These are phyloP conservation scores for Bradypus variegatus DNA, from an alignment of 2,797 vertebrate species.

Conservation along the genomic window DNA sequence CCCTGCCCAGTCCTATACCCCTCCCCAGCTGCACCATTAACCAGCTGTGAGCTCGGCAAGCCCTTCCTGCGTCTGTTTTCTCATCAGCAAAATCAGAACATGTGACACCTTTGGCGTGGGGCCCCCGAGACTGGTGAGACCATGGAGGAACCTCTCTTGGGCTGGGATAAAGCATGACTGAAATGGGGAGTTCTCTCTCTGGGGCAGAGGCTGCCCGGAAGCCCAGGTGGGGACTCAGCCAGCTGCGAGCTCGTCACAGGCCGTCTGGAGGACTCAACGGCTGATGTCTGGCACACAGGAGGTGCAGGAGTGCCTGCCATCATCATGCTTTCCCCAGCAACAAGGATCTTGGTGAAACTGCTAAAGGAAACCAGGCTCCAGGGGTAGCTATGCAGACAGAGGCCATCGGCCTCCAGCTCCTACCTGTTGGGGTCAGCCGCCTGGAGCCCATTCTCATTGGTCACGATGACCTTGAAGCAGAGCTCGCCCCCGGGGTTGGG, in stretches of 20 bases:
- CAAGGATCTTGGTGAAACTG: accelerated
- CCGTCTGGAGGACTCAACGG: not conserved
- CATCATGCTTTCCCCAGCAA: accelerated
- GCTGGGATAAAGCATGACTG: accelerated
- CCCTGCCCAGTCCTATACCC: too few species aligned
- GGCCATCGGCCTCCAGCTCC: accelerated
- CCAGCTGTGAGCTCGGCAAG: not conserved
- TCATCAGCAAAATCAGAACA: not conserved
- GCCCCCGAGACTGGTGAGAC: accelerated
- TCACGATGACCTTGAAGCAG: constrained; percentile 86
- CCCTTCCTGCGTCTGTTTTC: too few species aligned
- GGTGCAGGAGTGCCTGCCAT: accelerated
- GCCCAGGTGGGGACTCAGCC: accelerated
- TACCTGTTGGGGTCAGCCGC: constrained; percentile 82
- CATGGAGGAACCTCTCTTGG: too few species aligned
- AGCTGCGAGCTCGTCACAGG: accelerated
- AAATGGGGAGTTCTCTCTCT: too few species aligned
- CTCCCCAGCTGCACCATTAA: too few species aligned
- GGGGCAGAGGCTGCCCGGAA: not conserved
- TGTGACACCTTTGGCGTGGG: accelerated
- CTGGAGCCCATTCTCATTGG: constrained; percentile 82
- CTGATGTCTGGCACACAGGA: not conserved
- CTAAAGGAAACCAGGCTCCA: not conserved
- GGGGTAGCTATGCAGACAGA: accelerated
- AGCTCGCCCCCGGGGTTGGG: constrained; percentile 70